Evolutionary conservation across 2,797 vertebrate species (phyloP), one percentile per base, ranked within the genome.

Genomic region (Myotis pilosus): DNA sequence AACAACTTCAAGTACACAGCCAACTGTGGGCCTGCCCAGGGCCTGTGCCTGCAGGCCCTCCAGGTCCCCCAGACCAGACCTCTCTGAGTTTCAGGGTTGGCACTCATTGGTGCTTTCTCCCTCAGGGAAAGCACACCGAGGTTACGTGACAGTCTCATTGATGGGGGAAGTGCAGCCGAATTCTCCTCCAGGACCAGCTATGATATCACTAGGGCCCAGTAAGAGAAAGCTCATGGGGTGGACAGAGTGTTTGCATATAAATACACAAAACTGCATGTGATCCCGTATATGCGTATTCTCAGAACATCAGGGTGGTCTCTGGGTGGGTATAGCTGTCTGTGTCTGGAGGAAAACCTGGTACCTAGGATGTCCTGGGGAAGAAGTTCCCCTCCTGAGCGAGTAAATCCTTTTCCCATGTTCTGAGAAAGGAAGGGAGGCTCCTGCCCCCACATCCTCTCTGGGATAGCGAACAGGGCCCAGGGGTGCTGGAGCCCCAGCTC

Each of bases 201-300:
- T 5, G 6, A 91, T 68, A 72, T 92, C 49, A 12, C 15, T 62
- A 41, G 62, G 69, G 41, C 36, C 71, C 53, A 68, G 47, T 6
- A 44, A 25, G 25, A 85, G 71, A 80, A 92, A 79, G 78, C 28
- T 57, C 53, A 15, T 1, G 17, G 20, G 23, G 28, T n/a, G 1
- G 4, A 41, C n/a, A 30, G 17, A 25, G 6, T 87, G 49, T 62
- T 68, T 86, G 20, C 36, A 6, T 6, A 51, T 53, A n/a, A 80
- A 78, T 7, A 20, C 1, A 28, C 12, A 19, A 36, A 66, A 15
- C 38, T 38, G 8, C 30, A 0, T 11, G 30, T 4, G 7, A 38
- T 16, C 30, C 2, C 22, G 10, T 8, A 47, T 4, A 1, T 2
- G 0, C 6, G 7, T 25, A 17, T n/a, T 33, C 4, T 11, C 4